Evolutionary conservation across 2,797 vertebrate genomes (phyloP).

Genomic region (Sebastiscus tertius): DNA sequence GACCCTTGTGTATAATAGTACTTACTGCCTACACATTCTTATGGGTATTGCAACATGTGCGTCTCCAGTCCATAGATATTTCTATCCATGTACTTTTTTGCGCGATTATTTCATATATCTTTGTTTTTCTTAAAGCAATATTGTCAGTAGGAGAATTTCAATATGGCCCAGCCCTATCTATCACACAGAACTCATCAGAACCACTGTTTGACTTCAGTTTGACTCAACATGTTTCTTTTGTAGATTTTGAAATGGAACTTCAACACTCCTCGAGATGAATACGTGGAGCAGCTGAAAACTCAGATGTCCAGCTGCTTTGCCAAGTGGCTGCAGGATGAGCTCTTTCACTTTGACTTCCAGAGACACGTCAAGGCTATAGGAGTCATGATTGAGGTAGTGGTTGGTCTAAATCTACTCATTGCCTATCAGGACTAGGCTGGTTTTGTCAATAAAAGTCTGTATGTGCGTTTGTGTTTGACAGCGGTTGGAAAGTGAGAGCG

Average conservation of each 20-base stretch:
- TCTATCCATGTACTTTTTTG: neutral
- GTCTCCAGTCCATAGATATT: neutral
- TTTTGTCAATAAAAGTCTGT: neutral
- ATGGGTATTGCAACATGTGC: neutral
- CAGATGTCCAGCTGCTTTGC: constrained; percentile 94
- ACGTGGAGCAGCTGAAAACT: constrained; percentile 95
- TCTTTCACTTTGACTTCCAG: constrained; percentile 98
- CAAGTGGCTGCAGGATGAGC: constrained; percentile 96
- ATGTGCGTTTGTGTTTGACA: constrained; percentile 57
- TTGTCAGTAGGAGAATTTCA: neutral
- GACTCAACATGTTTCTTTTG: neutral
- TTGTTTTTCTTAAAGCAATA: neutral
- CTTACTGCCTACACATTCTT: neutral
- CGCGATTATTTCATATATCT: neutral
- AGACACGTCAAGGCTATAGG: constrained; percentile 94
- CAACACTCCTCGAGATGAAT: constrained; percentile 94
- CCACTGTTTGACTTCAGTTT: neutral
- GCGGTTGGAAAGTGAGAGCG: constrained; percentile 93
- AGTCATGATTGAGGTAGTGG: constrained; percentile 92
- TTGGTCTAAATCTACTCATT: neutral
- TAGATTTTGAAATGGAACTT: constrained; percentile 99
- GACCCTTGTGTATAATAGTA: neutral
- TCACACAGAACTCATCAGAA: no score
- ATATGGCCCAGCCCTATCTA: neutral
- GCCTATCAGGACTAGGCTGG: neutral